Evolutionary conservation across 2,797 vertebrate genomes (phyloP), one percentile per base, ranked within the genome.

Genomic region (Ambastaia sidthimunki): DNA sequence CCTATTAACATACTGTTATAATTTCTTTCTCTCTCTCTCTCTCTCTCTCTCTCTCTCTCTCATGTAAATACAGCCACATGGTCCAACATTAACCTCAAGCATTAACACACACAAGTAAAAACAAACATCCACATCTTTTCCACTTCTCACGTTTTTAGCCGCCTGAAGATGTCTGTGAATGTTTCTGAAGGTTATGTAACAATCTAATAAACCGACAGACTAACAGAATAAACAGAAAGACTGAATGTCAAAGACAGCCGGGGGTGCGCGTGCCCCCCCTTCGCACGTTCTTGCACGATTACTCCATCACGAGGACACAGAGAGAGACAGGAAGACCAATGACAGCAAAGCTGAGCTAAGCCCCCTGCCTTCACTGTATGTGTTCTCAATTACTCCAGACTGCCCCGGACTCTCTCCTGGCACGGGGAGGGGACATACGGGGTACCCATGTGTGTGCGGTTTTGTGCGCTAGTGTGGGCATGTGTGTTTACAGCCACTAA

Each of bases 401-500:
- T 74, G 63, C 82, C 70, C 67, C 37, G 12, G 73, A 82, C 80
- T 71, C 74, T 59, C 74, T 80, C 21, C 76, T 78, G 76, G 74
- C 78, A 76, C 62, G 31, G 71, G 65, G 74, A 82, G 55, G 66
- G 54, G 59, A 80, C 74, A 68, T 74, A 75, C 78, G 70, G 54
- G 63, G 74, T 80, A 66, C 70, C 52, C n/a, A 11, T 78, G 34
- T 83, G 41, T 68, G 76, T 47, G 47, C 76, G 71, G 60, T 69
- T 81, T 69, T 25, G 25, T 76, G 41, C 67, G 62, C 72, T 44
- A 71, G 81, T 85, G 81, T 84, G 87, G 88, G 84, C 86, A 86
- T 88, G 89, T 88, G 87, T 87, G 81, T 85, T 83, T 80, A 85
- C 62, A 74, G 85, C 86, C 88, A 88, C 85, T 89, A 80, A 82